A percentile compares a stretch with the other conserved stretches of the same genome.
These are phyloP conservation scores for Marasmarcha lunaedactyla DNA, from an alignment of 2,888 invertebrate genomes.

Conservation along the genomic window DNA sequence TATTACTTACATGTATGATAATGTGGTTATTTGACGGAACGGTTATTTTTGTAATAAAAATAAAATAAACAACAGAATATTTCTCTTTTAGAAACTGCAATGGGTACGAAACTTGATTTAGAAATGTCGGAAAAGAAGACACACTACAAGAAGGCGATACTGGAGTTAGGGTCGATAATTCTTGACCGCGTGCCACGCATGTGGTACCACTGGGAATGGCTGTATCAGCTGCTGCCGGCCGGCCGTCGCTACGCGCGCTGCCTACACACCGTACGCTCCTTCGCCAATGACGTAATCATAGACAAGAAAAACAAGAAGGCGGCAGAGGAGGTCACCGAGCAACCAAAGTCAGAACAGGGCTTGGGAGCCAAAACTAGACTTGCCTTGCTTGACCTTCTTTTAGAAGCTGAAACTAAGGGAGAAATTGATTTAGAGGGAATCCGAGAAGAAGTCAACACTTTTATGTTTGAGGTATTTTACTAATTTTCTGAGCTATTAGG, in stretches of 20 bases:
- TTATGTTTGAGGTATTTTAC: slow-evolving; percentile 74
- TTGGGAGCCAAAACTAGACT: slow-evolving; percentile 52
- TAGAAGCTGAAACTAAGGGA: slow-evolving; percentile 70
- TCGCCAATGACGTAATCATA: slow-evolving; percentile 66
- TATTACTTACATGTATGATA: too few relatives aligned
- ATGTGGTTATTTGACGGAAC: too few relatives aligned
- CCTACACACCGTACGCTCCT: slow-evolving; percentile 57
- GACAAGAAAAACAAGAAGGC: slow-evolving; percentile 36
- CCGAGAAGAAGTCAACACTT: slow-evolving; percentile 79
- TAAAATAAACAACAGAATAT: too few relatives aligned
- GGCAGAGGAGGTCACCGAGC: slow-evolving; percentile 10
- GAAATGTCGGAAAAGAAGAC: slow-evolving; percentile 39
- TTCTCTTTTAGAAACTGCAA: slow-evolving; percentile 62
- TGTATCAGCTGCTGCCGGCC: slow-evolving; percentile 50
- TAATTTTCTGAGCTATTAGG: slow-evolving; percentile 3
- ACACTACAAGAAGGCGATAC: slow-evolving; percentile 64
- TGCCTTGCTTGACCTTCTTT: slow-evolving; percentile 75
- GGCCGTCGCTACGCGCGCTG: slow-evolving; percentile 58
- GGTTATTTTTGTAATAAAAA: too few relatives aligned
- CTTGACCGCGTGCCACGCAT: slow-evolving; percentile 42
- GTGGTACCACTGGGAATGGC: slow-evolving; percentile 66
- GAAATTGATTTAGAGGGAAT: slow-evolving; percentile 73
- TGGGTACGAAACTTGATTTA: slow-evolving; percentile 69
- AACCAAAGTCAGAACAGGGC: slow-evolving; percentile 10
- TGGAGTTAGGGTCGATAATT: slow-evolving; percentile 33